These are phyloP conservation scores for Synanthedon vespiformis DNA, from an alignment of 2,888 invertebrate genomes.

Conservation along the genomic window DNA sequence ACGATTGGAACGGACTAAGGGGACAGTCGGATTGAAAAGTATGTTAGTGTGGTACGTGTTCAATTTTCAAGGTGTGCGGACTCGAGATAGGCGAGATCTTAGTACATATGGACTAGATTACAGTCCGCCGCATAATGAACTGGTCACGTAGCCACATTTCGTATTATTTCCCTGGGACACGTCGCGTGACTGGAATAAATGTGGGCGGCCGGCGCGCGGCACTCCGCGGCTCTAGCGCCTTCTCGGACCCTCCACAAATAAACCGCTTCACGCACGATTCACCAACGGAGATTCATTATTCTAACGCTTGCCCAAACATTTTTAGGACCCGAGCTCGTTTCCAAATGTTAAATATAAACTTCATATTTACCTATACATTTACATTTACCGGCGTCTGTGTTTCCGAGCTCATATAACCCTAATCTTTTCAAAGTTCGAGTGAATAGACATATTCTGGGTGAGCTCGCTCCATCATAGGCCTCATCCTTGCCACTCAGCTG, in stretches of 20 bases:
- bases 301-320: slow-evolving; percentile 41
- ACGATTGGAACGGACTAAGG: too few species aligned
- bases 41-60: too few species aligned
- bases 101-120: slow-evolving; percentile 13
- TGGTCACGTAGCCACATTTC: slow-evolving; percentile 71
- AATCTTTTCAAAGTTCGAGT: too few species aligned
- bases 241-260: slow-evolving; percentile 65
- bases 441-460: too few species aligned
- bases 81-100: slow-evolving; percentile 20
- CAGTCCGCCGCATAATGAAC: slow-evolving; percentile 62
- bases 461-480: too few species aligned
- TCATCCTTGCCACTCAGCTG: too few species aligned
- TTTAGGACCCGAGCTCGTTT: not conserved
- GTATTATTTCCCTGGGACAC: slow-evolving; percentile 70
- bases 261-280: slow-evolving; percentile 69
- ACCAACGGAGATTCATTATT: slow-evolving; percentile 65
- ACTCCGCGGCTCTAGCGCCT: slow-evolving; percentile 37
- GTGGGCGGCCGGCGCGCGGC: slow-evolving; percentile 34
- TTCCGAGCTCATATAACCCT: too few species aligned
- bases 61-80: too few species aligned
- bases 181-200: slow-evolving; percentile 68
- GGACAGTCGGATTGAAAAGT: too few species aligned
- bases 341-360: not conserved
- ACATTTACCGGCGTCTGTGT: too few species aligned
- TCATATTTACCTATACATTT: not conserved